Evolutionary conservation across 2,888 invertebrate genomes (phyloP).

Genomic region (Acholoe squamosa): DNA sequence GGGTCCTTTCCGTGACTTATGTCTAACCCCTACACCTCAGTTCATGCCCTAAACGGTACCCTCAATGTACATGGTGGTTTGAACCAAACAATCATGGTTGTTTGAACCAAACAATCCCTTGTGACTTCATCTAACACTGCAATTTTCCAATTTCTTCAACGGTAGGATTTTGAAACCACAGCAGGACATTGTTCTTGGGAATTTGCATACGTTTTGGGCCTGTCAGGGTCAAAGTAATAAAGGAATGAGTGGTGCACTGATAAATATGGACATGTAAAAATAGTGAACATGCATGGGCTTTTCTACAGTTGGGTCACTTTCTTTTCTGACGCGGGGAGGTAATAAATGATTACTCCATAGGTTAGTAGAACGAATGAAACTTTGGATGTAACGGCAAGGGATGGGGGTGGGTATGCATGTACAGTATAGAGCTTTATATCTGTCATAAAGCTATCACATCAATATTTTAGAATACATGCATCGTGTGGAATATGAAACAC

Average conservation of each 20-base stretch:
- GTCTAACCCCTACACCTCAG: not conserved
- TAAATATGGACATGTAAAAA: too few species aligned
- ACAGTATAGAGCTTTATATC: too few species aligned
- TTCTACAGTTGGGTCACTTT: not conserved
- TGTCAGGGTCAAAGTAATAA: slow-evolving; percentile 27
- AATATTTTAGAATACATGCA: too few species aligned
- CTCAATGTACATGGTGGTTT: not conserved
- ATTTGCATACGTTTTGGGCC: not conserved
- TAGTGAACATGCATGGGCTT: not conserved
- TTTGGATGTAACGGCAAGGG: too few species aligned
- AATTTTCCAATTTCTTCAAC: not conserved
- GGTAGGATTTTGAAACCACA: not conserved
- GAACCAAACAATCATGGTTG: not conserved
- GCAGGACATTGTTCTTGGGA: not conserved
- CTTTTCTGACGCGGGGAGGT: too few species aligned
- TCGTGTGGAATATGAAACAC: too few species aligned
- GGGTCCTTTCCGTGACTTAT: not conserved
- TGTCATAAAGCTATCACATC: too few species aligned
- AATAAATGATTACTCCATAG: too few species aligned
- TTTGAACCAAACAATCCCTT: too few species aligned
- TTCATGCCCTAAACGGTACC: not conserved
- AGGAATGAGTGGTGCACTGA: not conserved
- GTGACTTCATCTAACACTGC: too few species aligned
- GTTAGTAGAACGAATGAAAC: too few species aligned
- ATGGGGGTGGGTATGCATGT: too few species aligned